These are phyloP conservation scores for Blastobasis lacticolella DNA, from an alignment of 2,888 invertebrate species.

Conservation along the genomic window DNA sequence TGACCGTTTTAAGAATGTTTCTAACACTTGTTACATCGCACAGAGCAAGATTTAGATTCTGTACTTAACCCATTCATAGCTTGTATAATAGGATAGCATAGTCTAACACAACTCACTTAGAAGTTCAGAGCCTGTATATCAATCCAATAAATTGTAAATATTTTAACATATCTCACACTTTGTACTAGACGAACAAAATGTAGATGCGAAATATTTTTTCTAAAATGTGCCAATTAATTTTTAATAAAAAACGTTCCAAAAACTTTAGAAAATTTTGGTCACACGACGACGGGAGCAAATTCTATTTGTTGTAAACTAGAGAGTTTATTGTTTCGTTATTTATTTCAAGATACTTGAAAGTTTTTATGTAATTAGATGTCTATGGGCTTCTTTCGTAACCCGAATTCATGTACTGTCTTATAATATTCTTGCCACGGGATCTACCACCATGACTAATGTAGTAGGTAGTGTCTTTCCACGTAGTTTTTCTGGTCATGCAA, in stretches of 20 bases:
- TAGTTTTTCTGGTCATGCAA: neutral
- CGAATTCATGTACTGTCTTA: too few relatives aligned
- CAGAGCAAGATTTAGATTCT: neutral
- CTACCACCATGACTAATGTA: neutral
- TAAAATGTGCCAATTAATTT: slow-evolving; percentile 30
- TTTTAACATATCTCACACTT: slow-evolving; percentile 13
- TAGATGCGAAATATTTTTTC: slow-evolving; percentile 8
- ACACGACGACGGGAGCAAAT: slow-evolving; percentile 16
- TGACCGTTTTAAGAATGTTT: too few relatives aligned
- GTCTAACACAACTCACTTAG: neutral
- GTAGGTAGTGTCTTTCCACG: neutral
- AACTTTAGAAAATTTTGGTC: slow-evolving; percentile 16
- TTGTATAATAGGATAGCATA: neutral
- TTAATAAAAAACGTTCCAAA: slow-evolving; percentile 9
- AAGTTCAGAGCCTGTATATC: neutral
- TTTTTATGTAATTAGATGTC: too few relatives aligned
- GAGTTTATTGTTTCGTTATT: slow-evolving; percentile 33
- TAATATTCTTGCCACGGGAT: too few relatives aligned
- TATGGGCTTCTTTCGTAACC: too few relatives aligned
- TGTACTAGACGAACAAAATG: neutral
- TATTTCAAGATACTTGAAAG: neutral
- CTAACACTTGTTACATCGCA: too few relatives aligned
- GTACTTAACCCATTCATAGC: neutral
- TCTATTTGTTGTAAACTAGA: slow-evolving; percentile 33
- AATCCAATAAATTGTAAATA: slow-evolving; percentile 13